Evolutionary conservation across 2,797 vertebrate genomes (phyloP).

Genomic region (Cygnus olor): DNA sequence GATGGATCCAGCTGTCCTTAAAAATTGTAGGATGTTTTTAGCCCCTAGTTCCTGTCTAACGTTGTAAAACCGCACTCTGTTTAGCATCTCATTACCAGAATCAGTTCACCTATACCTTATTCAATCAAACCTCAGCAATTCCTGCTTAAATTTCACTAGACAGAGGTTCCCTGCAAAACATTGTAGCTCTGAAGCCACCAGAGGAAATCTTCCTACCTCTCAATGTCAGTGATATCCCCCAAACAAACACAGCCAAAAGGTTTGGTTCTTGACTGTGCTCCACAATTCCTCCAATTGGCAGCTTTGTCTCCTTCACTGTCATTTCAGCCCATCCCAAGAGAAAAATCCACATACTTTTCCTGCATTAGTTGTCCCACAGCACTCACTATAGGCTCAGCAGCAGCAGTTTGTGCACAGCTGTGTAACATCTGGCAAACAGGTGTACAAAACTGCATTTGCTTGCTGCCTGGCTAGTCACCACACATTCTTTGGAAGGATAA

Average conservation of each 20-base stretch:
- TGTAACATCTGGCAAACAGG: constrained; percentile 53
- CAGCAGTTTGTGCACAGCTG: constrained; percentile 12
- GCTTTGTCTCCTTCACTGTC: background rate
- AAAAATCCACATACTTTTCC: background rate
- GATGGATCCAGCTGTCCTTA: background rate
- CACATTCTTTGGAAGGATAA: constrained; percentile 31
- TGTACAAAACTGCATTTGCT: constrained; percentile 32
- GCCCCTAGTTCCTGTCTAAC: background rate
- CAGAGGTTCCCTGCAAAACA: background rate
- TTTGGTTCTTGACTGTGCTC: background rate
- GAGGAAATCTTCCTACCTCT: background rate
- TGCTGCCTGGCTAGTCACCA: constrained; percentile 33
- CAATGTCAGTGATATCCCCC: background rate
- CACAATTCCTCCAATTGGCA: background rate
- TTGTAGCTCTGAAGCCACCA: background rate
- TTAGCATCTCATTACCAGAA: background rate
- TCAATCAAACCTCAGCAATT: background rate
- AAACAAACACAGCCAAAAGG: background rate
- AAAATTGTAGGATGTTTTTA: background rate
- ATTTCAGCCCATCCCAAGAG: background rate
- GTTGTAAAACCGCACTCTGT: background rate
- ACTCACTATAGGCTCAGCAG: background rate
- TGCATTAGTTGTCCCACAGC: background rate
- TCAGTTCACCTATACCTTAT: background rate
- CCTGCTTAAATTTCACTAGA: background rate